Base-by-base conservation (phyloP, 2,113 vertebrate genomes). In the Percopsis transmontana region DNA sequence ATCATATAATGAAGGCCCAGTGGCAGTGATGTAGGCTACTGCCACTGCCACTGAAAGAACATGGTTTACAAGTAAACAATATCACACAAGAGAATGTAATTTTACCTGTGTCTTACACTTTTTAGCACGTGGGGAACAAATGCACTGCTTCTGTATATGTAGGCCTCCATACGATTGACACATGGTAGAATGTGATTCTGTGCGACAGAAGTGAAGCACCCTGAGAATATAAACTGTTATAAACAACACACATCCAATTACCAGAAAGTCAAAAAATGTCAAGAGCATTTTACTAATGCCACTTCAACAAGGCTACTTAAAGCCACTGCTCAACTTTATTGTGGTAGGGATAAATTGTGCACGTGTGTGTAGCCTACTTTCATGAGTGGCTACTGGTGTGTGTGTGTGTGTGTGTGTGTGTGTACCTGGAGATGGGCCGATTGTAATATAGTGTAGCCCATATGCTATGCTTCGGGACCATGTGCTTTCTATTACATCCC, bases 401-500 rank as follows among this genome's bases (percentile, higher is more conserved):
- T 58, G 56, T 55, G 27, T 40, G 27, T 20, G 15, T 40, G 24
- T 15, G 54, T 38, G 7, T n/a, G 54, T 40, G 33, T 58, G 55
- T 42, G 15, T 51, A 51, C 21, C 39, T 67, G 45, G 60, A 61
- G 56, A 41, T 52, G 0, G 20, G 57, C 60, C 62, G 67, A 72
- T 57, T 78, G 44, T 56, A 72, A 24, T 41, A 61, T 56, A 60
- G 65, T 55, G 48, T 47, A 33, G 48, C 57, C 77, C 16, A 12
- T 60, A 51, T 54, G 58, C 66, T 60, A 52, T 33, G 54, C 62
- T 51, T 62, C 58, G 52, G 60, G 66, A 79, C 70, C 61, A 92
- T 85, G 73, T 88, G 91, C 71, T 88, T 82, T 76, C 87, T 52
- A 87, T 90, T 90, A 82, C 48, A 60, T 58, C 40, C 62, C 67